phyloP scores from a whole-genome alignment of 1,140 invertebrate genomes.

The Papilio aristodemus region DNA sequence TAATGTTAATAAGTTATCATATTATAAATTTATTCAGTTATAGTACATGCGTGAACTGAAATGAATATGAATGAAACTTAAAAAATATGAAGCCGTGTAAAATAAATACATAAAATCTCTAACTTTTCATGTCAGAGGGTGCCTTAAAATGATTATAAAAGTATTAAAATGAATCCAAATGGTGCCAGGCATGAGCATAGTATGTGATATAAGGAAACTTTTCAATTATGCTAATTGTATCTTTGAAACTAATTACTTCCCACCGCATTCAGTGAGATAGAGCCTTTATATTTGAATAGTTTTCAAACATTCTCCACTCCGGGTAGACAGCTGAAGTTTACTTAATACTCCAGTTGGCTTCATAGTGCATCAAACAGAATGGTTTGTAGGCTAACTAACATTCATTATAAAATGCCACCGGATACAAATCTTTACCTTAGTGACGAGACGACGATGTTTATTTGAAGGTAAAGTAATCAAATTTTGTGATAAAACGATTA shows the following conservation, averaged over 20 bases:
- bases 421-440: neutral
- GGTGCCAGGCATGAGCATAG: too few relatives aligned
- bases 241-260: conserved; percentile 13
- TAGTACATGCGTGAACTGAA: too few relatives aligned
- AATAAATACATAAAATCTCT: too few relatives aligned
- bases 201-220: neutral
- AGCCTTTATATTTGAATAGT: conserved; percentile 61
- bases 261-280: conserved; percentile 43
- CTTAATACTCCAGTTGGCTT: conserved; percentile 58
- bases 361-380: conserved; percentile 54
- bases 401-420: neutral
- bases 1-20: neutral
- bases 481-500: too few relatives aligned
- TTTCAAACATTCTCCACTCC: conserved; percentile 63
- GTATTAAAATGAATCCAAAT: too few relatives aligned
- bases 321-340: conserved; percentile 56
- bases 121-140: too few relatives aligned
- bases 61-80: too few relatives aligned
- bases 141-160: too few relatives aligned
- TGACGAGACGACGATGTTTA: too few relatives aligned
- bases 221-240: conserved; percentile 14
- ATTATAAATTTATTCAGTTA: neutral
- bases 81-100: too few relatives aligned
- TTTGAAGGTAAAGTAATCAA: too few relatives aligned
- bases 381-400: conserved; percentile 44